These are phyloP conservation scores for Ameiurus melas DNA, from an alignment of 2,113 vertebrate species.

Conservation along the genomic window DNA sequence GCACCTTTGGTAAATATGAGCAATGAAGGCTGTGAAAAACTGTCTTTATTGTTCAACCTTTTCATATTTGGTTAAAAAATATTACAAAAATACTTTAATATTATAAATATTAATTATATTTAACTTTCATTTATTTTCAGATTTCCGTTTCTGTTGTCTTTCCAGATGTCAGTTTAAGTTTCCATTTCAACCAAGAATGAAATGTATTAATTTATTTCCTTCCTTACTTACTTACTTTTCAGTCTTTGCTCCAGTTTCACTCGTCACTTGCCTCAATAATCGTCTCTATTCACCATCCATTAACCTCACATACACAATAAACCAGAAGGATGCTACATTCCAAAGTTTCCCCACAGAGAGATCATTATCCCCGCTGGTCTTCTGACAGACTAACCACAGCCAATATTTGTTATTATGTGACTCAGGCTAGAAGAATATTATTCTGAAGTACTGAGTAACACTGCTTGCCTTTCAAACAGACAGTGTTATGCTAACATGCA, in stretches of 20 bases:
- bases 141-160: background rate
- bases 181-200: background rate
- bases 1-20: too few species aligned
- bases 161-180: background rate
- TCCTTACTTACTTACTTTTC: background rate
- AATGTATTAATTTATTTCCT: background rate
- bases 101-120: too few species aligned
- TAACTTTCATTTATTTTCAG: background rate
- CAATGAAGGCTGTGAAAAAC: too few species aligned
- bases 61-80: too few species aligned
- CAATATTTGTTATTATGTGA: conserved; percentile 12
- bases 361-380: background rate
- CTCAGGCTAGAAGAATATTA: background rate
- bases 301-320: background rate
- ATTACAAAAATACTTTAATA: too few species aligned
- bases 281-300: background rate
- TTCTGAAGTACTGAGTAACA: background rate
- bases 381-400: conserved; percentile 12
- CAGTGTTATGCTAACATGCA: background rate
- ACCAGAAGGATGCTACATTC: background rate
- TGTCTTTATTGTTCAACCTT: too few species aligned
- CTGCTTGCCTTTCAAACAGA: background rate
- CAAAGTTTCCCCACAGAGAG: conserved; percentile 16
- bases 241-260: background rate
- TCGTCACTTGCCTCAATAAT: background rate